These are phyloP conservation scores for Hybognathus amarus DNA, from an alignment of 2,797 vertebrate species.

Conservation along the genomic window DNA sequence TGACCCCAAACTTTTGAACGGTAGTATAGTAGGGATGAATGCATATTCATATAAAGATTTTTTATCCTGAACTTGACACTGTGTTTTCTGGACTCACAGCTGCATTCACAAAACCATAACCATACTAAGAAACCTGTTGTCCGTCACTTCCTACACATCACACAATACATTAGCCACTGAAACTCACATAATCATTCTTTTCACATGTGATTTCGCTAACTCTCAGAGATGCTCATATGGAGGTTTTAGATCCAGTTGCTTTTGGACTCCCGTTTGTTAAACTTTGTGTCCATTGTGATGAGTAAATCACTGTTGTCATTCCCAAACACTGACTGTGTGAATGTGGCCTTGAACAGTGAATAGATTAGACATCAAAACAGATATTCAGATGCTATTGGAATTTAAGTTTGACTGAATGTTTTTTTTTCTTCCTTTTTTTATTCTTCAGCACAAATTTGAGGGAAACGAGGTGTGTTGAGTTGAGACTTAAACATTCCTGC, in stretches of 20 bases:
- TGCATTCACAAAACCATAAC: background rate
- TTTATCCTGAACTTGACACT: background rate
- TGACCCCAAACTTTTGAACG: background rate
- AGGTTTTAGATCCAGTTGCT: background rate
- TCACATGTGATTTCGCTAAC: background rate
- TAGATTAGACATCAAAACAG: background rate
- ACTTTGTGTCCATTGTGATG: background rate
- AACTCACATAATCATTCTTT: background rate
- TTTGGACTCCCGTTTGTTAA: background rate
- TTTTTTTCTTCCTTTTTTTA: background rate
- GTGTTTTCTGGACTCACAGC: background rate
- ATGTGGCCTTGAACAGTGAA: background rate
- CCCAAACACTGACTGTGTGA: no score
- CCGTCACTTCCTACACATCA: background rate
- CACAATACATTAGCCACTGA: background rate
- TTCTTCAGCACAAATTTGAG: constrained; percentile 7
- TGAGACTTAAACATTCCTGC: background rate
- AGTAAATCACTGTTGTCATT: background rate
- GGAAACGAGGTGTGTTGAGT: constrained; percentile 12
- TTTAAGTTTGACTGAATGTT: background rate
- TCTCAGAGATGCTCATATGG: background rate
- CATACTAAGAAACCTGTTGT: background rate
- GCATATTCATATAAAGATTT: background rate
- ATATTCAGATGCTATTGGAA: background rate
- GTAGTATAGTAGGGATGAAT: background rate